Base-by-base conservation (phyloP, 1,140 invertebrate species). In the Penaeus indicus region DNA sequence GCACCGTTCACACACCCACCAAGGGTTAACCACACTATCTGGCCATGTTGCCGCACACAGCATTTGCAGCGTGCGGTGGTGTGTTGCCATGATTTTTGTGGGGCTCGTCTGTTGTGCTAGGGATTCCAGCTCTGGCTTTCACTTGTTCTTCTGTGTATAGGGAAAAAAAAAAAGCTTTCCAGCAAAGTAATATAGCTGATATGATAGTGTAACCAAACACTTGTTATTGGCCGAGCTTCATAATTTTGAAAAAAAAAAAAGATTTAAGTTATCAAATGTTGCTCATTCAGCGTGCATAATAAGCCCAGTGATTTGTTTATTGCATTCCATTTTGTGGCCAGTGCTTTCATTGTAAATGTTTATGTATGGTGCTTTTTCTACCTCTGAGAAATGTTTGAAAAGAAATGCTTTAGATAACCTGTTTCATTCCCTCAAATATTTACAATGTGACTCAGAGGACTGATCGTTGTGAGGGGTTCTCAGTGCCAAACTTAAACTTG, bases 271-370 rank as follows among this genome's bases (percentile, higher is more conserved):
- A 84, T 84, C 69, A 60, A 88, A 78, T 88, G 87, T 88, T 88
- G 87, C 87, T 88, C 87, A 86, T 86, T 75, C 84, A 88, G 81
- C 87, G 81, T 88, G 80, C 87, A 88, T 88, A 86, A 81, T 85
- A 87, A 88, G 87, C 87, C 87, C 87, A 88, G 87, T 88, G 87
- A 88, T 88, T 88, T 88, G 81, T 88, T 88, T 88, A 88, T 90
- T 90, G 89, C 89, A 87, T 90, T 86, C 85, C 85, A 87, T 87
- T 83, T 86, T 86, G 89, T 86, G 89, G 84, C 85, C 84, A 86
- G 89, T 87, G 84, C 89, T 86, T 86, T 90, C 85, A 86, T 88
- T 88, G 87, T 88, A 78, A 88, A 88, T 88, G 81, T 75, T 88
- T 88, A 75, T 88, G 75, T 88, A 88, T 88, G 87, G 87, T 88